Evolutionary conservation across 2,797 vertebrate species (phyloP), one percentile per base, ranked within the genome.

Genomic region (Chloroceryle inda): DNA sequence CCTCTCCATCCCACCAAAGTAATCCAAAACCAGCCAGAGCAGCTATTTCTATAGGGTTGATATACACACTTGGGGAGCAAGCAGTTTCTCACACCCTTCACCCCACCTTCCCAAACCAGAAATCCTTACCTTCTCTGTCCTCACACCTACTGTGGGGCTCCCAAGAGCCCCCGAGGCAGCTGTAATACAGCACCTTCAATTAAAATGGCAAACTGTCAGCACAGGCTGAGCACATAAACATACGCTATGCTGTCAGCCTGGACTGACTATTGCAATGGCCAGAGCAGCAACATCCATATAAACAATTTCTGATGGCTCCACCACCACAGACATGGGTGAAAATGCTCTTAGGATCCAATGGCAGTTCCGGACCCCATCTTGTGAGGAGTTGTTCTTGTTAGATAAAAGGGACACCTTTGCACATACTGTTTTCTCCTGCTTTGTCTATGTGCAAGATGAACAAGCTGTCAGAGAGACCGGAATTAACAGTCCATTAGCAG

Each of bases 51-150:
- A 7, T 7, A 35, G 4, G 5, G 35, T 4, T n/a, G 56, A 35
- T 56, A 44, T 37, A 72, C 17, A 56, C 31, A 67, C 6, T 22
- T 2, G 1, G 9, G 27, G 38, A 87, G 19, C 11, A 52, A 80
- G 27, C 3, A 0, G 0, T 22, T 73, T 64, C 63, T 75, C 49
- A 33, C 0, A 1, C 5, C 17, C 21, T 16, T 24, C 67, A 79
- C 21, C 37, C 4, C 33, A 37, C 29, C 52, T 47, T 67, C 64
- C 52, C 23, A 24, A 77, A 27, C 11, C 61, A 74, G 52, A n/a
- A 18, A 80, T 18, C 3, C 0, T 31, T 55, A 35, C 38, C 26
- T 42, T 33, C 42, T 67, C 62, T 56, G 22, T 14, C 44, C 29
- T 72, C 33, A 47, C 29, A 13, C 26, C 26, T 22, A 15, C 13